Base-by-base conservation (phyloP, 2,113 vertebrate species). In the Ageneiosus marmoratus region DNA sequence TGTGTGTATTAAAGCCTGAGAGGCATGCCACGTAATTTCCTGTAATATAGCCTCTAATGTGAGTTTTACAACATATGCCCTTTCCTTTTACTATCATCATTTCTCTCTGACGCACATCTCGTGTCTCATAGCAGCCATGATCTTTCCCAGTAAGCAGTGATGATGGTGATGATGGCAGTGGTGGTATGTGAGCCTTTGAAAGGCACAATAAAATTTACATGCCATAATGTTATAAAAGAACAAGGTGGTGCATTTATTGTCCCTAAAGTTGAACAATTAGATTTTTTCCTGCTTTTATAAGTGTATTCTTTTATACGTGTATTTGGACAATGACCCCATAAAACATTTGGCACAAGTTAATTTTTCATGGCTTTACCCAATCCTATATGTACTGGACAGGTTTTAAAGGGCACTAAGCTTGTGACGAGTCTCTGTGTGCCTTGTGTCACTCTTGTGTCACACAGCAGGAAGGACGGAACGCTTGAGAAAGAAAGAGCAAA, bases 271-370 rank as follows among this genome's bases (percentile, higher is more conserved):
- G 82, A 83, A 86, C 84, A 48, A 85, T 82, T 83, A 74, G 84
- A 84, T 87, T 58, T 76, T 76, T 81, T 80, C 86, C 87, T 22
- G 13, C 46, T 69, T 81, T 72, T 18, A 65, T 13, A 58, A n/a
- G 34, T 37, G 29, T 15, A 11, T 62, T 72, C n/a, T 58, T 91
- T 89, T 89, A 77, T 84, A 82, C 60, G 44, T 22, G 50, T 83
- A 72, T 87, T 80, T 91, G 90, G 89, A 91, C 92, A 82, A 89
- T 92, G 92, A 91, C 88, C 92, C 88, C 91, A 92, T 95, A 94
- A 94, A 91, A 87, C 78, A 27, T 81, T 5, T 82, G 77, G 72
- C 80, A 85, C 86, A 58, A 88, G 92, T 94, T 93, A 94, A 94
- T 93, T 92, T 93, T 92, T 94, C 7, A 91, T 90, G 55, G 60